phyloP scores from a whole-genome alignment of 2,888 invertebrate species.

The Melitaea athalia region DNA sequence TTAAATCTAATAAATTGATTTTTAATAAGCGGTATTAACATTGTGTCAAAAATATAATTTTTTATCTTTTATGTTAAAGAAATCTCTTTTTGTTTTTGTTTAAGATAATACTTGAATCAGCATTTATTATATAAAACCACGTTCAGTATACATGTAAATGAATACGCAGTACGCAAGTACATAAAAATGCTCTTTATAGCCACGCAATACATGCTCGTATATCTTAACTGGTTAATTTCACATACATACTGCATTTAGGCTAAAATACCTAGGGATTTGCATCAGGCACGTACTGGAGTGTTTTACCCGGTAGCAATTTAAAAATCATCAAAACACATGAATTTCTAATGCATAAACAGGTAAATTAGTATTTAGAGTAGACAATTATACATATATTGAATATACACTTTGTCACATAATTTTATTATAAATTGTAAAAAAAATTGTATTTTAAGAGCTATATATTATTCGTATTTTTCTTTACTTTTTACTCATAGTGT shows the following conservation, averaged over 20 bases:
- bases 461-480: too few relatives aligned
- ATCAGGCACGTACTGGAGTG: constrained; percentile 26
- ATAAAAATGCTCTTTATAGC: constrained; percentile 1
- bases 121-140: too few relatives aligned
- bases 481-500: too few relatives aligned
- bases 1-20: not conserved
- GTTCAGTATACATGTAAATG: not conserved
- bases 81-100: not conserved
- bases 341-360: not conserved
- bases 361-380: too few relatives aligned
- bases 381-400: too few relatives aligned
- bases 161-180: constrained; percentile 1
- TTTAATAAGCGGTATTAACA: not conserved
- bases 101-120: not conserved
- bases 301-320: constrained; percentile 25
- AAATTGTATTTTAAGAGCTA: too few relatives aligned
- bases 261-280: constrained; percentile 29
- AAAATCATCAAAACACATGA: constrained; percentile 28
- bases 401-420: too few relatives aligned
- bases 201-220: constrained; percentile 10
- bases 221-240: constrained; percentile 17
- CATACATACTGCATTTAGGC: constrained; percentile 26
- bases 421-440: too few relatives aligned
- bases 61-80: not conserved
- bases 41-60: too few relatives aligned